Conservation (phyloP, 2,888 invertebrate species). For the Coelinius sp. region DNA sequence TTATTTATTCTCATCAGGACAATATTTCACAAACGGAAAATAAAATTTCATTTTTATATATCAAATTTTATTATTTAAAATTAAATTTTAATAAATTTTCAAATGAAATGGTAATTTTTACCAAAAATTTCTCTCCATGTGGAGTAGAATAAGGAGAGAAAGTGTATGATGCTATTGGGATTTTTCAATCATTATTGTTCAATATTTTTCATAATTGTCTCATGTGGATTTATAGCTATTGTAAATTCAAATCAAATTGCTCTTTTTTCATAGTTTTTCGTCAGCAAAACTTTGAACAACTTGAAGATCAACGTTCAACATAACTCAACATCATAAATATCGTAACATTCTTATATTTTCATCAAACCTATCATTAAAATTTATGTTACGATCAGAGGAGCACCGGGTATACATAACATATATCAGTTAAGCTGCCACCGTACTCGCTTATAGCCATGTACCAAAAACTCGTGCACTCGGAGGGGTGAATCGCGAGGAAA, state of each 20-base stretch:
- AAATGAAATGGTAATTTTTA: no score
- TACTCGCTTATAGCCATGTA: slow-evolving; percentile 2
- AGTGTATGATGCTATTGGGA: slow-evolving; percentile 19
- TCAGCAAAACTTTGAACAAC: neutral
- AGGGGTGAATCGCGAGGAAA: slow-evolving; percentile 37
- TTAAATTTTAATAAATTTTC: no score
- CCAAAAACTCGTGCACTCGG: slow-evolving; percentile 28
- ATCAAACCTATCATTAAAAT: slow-evolving; percentile 70
- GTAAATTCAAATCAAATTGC: neutral
- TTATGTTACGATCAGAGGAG: slow-evolving; percentile 70
- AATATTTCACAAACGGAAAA: no score
- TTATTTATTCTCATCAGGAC: no score
- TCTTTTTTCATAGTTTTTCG: neutral
- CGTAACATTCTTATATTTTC: slow-evolving; percentile 70
- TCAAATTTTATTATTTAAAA: no score
- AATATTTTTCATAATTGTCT: neutral
- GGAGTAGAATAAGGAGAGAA: slow-evolving; percentile 30
- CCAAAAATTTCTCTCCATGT: slow-evolving; percentile 2
- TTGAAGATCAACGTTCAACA: neutral
- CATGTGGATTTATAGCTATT: neutral
- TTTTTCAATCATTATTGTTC: neutral
- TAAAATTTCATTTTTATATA: no score
- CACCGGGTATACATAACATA: slow-evolving; percentile 58
- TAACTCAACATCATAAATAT: slow-evolving; percentile 61
- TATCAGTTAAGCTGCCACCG: slow-evolving; percentile 6